Evolutionary conservation across 1,140 invertebrate species (phyloP).

Genomic region (Drosophila insularis): DNA sequence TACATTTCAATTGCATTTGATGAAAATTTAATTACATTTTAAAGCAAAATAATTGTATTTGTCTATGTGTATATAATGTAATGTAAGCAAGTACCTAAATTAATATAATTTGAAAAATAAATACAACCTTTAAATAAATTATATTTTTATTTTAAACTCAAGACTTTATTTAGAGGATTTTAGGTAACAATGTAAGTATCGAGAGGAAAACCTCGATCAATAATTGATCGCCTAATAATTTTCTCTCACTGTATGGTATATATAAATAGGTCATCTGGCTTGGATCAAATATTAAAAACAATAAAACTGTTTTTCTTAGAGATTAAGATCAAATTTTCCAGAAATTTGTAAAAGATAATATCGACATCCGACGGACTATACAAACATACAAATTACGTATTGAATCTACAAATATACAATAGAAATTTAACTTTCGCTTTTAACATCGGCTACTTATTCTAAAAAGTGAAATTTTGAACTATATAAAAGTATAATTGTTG

Average conservation of each 20-base stretch:
- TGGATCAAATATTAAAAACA: not conserved
- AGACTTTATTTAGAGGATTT: not conserved
- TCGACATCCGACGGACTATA: not conserved
- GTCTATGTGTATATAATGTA: too few relatives aligned
- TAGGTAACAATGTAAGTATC: not conserved
- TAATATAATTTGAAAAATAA: not conserved
- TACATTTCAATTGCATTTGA: not conserved
- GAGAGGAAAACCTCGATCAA: not conserved
- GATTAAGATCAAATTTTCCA: not conserved
- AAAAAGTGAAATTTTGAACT: too few relatives aligned
- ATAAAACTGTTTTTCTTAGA: not conserved
- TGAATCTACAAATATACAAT: not conserved
- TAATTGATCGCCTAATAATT: too few relatives aligned
- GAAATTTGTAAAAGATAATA: not conserved
- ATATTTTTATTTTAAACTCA: not conserved
- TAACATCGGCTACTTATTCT: not conserved
- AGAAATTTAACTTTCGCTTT: not conserved
- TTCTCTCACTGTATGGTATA: too few relatives aligned
- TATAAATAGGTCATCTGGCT: too few relatives aligned
- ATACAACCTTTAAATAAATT: not conserved
- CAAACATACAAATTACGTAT: too few relatives aligned
- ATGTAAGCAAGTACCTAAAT: too few relatives aligned
- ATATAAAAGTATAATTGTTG: too few relatives aligned
- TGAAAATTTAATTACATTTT: not conserved
- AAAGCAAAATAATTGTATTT: not conserved